Percentiles rank a stretch among this genome's conserved stretches.
Evolutionary conservation across 2,113 vertebrate species (phyloP).

Genomic region (Pimephales promelas): DNA sequence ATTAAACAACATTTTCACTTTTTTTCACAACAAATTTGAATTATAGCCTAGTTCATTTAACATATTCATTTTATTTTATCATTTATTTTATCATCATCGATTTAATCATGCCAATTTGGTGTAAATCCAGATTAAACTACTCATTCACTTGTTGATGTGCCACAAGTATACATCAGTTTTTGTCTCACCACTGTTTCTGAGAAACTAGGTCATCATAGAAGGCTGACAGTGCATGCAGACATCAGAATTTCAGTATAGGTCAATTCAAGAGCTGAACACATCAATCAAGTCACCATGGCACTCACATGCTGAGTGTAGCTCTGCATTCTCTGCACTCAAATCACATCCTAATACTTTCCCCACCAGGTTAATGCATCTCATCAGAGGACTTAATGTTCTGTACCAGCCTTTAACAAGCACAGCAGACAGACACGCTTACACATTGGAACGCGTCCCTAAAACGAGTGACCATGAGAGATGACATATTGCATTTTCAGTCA

Average conservation of each 20-base stretch:
- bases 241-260: slow-evolving; percentile 23
- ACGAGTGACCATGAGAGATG: slow-evolving; percentile 45
- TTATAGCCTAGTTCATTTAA: neutral
- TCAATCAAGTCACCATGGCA: slow-evolving; percentile 7
- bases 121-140: neutral
- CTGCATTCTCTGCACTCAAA: slow-evolving; percentile 21
- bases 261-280: neutral
- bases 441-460: slow-evolving; percentile 47
- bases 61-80: neutral
- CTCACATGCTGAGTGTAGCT: neutral
- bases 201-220: slow-evolving; percentile 15
- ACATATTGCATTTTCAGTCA: slow-evolving; percentile 39
- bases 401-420: slow-evolving; percentile 43
- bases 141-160: neutral
- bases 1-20: neutral
- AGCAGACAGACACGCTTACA: slow-evolving; percentile 37
- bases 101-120: neutral
- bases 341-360: slow-evolving; percentile 25
- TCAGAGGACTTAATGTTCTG: slow-evolving; percentile 42
- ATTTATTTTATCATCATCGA: neutral
- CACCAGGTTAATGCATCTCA: slow-evolving; percentile 44
- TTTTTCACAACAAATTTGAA: neutral
- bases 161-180: neutral
- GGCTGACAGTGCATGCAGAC: neutral
- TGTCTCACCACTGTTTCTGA: neutral